These are phyloP conservation scores for Adelphocoris suturalis DNA, from an alignment of 2,888 invertebrate genomes.

Conservation along the genomic window DNA sequence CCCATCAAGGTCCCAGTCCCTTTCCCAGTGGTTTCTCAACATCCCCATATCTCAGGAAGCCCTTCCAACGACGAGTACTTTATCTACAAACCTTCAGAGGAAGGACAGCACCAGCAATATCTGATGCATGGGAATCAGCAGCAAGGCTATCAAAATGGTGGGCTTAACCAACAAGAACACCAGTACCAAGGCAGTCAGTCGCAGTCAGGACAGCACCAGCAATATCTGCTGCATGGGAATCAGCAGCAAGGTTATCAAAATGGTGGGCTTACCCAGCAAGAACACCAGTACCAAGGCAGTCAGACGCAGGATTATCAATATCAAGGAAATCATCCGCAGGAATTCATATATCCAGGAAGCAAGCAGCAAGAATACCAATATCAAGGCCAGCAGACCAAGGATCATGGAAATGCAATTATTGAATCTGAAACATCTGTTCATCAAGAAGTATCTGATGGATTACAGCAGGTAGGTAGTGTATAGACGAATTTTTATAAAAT, in stretches of 20 bases:
- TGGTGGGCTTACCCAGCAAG: not conserved
- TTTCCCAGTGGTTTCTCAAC: slow-evolving; percentile 48
- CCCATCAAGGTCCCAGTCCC: slow-evolving; percentile 71
- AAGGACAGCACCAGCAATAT: too few relatives aligned
- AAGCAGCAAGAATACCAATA: slow-evolving; percentile 7
- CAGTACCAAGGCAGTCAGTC: not conserved
- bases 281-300: not conserved
- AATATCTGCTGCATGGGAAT: too few relatives aligned
- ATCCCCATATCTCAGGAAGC: not conserved
- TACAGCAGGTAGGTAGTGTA: too few relatives aligned
- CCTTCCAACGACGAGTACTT: not conserved
- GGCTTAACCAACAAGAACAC: not conserved
- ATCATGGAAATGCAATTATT: not conserved
- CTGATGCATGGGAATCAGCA: too few relatives aligned
- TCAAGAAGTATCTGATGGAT: slow-evolving; percentile 4
- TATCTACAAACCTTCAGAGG: not conserved
- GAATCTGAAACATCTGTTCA: not conserved
- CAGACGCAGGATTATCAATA: not conserved
- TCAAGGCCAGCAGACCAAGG: not conserved
- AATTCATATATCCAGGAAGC: not conserved
- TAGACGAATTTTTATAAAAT: too few relatives aligned
- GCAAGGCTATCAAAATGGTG: too few relatives aligned
- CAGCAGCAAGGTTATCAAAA: too few relatives aligned
- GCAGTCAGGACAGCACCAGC: too few relatives aligned
- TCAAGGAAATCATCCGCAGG: not conserved